Base-by-base conservation (phyloP, 2,797 vertebrate species). In the Melanitta fusca region DNA sequence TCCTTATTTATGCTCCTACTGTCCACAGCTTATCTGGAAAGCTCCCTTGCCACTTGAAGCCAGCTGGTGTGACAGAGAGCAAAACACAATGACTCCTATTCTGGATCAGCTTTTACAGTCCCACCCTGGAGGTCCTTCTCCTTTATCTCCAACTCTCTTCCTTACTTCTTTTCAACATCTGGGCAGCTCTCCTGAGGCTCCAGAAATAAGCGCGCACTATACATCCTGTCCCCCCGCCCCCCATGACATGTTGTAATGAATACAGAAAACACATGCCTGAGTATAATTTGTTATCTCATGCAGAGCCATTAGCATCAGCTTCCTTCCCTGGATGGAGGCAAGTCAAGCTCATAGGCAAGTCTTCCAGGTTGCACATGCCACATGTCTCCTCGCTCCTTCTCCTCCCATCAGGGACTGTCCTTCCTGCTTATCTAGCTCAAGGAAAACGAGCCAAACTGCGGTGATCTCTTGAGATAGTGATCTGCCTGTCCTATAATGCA, bases 361-460 rank as follows among this genome's bases (percentile, higher is more conserved):
- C 93, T 94, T 93, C 87, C 88, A 96, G 95, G 96, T 85, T 95
- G 86, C 70, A 87, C 69, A 75, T 78, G 85, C 83, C 90, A 87
- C 88, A 74, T 51, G 78, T 91, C 92, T 96, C 79, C 89, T 78
- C 27, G 53, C 28, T 97, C 72, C 56, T 92, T 83, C 74, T 91
- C 80, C 78, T 92, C 91, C 84, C 93, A 81, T 43, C 9, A 79
- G 95, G 88, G 90, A 94, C 51, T 11, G 53, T 83, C 58, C 90
- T 95, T 94, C 95, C 96, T 95, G 93, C 84, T 92, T 80, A 89
- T 74, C 91, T 51, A 93, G 65, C 78, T 81, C 72, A 65, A 53
- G 58, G 41, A 69, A 85, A 75, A 84, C 13, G 17, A 92, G 86
- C 61, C 95, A 96, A 83, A 69, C 7, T 70, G 11, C 24, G 17